phyloP scores from a whole-genome alignment of 2,888 invertebrate genomes.

The Diarsia rubi region DNA sequence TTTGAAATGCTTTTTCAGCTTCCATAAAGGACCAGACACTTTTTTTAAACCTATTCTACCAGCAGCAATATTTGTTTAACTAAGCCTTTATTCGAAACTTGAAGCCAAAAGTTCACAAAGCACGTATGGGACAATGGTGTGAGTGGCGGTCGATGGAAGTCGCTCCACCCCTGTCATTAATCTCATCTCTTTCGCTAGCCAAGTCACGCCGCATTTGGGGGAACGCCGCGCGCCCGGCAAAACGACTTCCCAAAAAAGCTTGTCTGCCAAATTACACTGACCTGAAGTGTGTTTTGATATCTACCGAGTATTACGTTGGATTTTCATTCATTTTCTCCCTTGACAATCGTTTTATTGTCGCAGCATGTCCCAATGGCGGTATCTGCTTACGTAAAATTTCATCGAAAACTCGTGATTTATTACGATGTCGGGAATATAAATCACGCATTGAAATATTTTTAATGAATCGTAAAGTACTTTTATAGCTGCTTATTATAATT shows the following conservation, averaged over 20 bases:
- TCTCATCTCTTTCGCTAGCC: constrained; percentile 85
- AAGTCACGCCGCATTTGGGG: constrained; percentile 80
- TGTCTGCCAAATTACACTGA: constrained; percentile 77
- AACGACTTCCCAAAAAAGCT: constrained; percentile 77
- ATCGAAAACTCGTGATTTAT: constrained; percentile 61
- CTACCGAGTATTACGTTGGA: constrained; percentile 57
- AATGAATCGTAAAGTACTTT: constrained; percentile 53
- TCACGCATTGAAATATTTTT: constrained; percentile 44
- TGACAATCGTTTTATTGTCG: constrained; percentile 66
- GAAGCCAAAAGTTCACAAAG: constrained; percentile 13
- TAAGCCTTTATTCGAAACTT: constrained; percentile 2
- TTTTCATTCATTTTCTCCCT: constrained; percentile 65
- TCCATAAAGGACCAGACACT: not conserved
- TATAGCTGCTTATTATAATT: constrained; percentile 51
- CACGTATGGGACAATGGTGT: constrained; percentile 72
- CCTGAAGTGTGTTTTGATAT: constrained; percentile 69
- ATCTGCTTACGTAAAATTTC: constrained; percentile 64
- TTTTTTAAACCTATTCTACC: not conserved
- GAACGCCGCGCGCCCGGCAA: constrained; percentile 69
- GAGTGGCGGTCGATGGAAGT: constrained; percentile 69
- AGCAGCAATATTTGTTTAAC: not conserved
- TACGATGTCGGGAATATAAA: constrained; percentile 47
- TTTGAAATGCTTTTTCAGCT: not conserved
- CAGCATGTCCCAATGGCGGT: constrained; percentile 59
- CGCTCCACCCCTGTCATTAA: constrained; percentile 86